Evolutionary conservation across 1,140 invertebrate species (phyloP).

Genomic region (Panagrolaimus sp.): DNA sequence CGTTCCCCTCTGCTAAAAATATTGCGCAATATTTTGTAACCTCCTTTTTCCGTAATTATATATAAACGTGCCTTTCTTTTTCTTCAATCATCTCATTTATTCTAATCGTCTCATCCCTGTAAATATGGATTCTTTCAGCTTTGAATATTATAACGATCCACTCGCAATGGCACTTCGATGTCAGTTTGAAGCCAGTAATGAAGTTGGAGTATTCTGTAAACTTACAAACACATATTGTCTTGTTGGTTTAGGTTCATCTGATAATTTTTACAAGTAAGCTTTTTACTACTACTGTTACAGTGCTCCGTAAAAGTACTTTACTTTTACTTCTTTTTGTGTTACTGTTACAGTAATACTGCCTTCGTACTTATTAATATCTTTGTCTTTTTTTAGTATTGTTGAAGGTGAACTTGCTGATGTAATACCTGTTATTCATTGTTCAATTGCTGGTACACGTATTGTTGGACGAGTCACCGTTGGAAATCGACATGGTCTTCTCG

Average conservation of each 20-base stretch:
- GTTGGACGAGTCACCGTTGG: constrained; percentile 79
- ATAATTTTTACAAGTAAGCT: constrained; percentile 93
- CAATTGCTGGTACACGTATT: constrained; percentile 86
- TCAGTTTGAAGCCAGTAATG: constrained; percentile 97
- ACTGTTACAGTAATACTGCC: no score
- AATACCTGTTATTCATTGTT: constrained; percentile 89
- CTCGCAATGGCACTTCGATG: constrained; percentile 81
- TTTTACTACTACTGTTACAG: neutral
- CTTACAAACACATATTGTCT: constrained; percentile 95
- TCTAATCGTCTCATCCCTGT: no score
- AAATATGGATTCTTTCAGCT: neutral
- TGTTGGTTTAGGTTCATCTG: constrained; percentile 90
- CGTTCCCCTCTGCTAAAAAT: neutral
- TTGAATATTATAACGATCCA: neutral
- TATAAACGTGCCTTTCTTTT: neutral
- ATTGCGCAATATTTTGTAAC: constrained; percentile 5
- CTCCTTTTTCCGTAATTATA: neutral
- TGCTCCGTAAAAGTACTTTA: no score
- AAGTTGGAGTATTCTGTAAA: constrained; percentile 94
- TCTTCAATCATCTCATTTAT: neutral
- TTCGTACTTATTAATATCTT: constrained; percentile 1
- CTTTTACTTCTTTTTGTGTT: no score
- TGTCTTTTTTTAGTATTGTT: constrained; percentile 70
- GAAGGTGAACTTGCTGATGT: constrained; percentile 84
- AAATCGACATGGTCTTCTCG: constrained; percentile 82